phyloP scores from a whole-genome alignment of 2,888 invertebrate genomes.

The Hemicrepidius hirtus region DNA sequence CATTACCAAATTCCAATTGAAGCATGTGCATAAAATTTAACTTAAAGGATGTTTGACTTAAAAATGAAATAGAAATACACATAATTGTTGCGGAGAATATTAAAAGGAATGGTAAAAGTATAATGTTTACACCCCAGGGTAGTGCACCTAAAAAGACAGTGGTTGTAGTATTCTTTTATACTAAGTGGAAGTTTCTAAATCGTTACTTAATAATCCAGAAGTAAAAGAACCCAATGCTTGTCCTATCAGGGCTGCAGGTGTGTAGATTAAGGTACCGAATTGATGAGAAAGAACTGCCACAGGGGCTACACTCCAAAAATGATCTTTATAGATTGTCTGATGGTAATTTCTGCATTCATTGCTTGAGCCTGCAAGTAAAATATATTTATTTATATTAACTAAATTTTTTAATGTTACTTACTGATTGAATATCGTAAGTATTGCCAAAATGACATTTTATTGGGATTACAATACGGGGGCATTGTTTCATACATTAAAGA shows the following conservation, averaged over 20 bases:
- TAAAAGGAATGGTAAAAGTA: conserved; percentile 45
- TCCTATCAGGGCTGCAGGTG: conserved; percentile 47
- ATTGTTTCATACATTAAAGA: conserved; percentile 36
- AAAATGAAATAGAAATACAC: conserved; percentile 48
- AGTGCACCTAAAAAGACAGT: conserved; percentile 40
- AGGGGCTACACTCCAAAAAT: conserved; percentile 48
- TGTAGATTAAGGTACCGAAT: conserved; percentile 46
- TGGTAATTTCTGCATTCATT: conserved; percentile 49
- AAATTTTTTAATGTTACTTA: conserved; percentile 25
- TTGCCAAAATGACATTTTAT: conserved; percentile 43
- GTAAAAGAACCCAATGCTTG: conserved; percentile 44
- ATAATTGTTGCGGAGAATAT: conserved; percentile 44
- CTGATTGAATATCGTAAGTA: conserved; percentile 44
- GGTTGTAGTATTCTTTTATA: too few relatives aligned
- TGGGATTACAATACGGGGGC: conserved; percentile 51
- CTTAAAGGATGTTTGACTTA: conserved; percentile 45
- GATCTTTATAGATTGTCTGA: conserved; percentile 41
- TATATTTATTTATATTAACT: background rate
- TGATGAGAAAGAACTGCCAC: conserved; percentile 49
- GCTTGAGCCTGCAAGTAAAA: conserved; percentile 37
- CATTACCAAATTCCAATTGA: conserved; percentile 48
- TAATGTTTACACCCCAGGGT: conserved; percentile 46
- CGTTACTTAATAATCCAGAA: conserved; percentile 43
- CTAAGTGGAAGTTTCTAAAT: too few relatives aligned
- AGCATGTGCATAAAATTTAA: conserved; percentile 46